A percentile compares a stretch with the other conserved stretches of the same genome.
Conservation (phyloP, 2,797 vertebrate species). For the Melanotaenia pygmaea region DNA sequence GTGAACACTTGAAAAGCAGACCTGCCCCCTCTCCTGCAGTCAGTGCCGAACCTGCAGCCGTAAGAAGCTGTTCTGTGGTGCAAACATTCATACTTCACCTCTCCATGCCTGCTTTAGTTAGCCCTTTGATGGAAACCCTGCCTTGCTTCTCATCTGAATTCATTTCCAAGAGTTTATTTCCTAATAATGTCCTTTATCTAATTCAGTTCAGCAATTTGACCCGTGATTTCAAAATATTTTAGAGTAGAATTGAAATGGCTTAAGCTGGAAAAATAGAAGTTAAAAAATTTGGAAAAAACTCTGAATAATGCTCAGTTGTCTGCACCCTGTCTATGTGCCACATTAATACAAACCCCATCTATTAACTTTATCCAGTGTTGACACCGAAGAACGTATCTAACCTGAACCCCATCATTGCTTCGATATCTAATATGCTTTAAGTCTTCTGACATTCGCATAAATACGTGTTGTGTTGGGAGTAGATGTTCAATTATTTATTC, state of each 20-base stretch:
- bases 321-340: background rate
- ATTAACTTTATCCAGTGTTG: background rate
- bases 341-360: background rate
- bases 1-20: background rate
- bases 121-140: background rate
- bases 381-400: background rate
- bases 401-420: background rate
- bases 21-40: conserved; percentile 4
- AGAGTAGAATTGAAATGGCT: background rate
- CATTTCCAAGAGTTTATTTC: conserved; percentile 1
- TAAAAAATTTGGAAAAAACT: conserved; percentile 14
- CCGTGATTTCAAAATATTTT: background rate
- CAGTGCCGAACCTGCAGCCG: conserved; percentile 42
- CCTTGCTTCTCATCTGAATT: background rate
- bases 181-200: conserved; percentile 6
- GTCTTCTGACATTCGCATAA: background rate
- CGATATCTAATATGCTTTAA: background rate
- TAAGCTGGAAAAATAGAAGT: background rate
- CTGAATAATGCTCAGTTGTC: background rate
- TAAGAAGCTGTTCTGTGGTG: conserved; percentile 49
- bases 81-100: conserved; percentile 7
- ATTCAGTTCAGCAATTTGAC: background rate
- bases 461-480: background rate
- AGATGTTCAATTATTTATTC: background rate
- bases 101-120: background rate